Percentiles rank a stretch among this genome's conserved stretches.
Conservation (phyloP, 1,140 invertebrate species). For the Trigoniulus corallinus region DNA sequence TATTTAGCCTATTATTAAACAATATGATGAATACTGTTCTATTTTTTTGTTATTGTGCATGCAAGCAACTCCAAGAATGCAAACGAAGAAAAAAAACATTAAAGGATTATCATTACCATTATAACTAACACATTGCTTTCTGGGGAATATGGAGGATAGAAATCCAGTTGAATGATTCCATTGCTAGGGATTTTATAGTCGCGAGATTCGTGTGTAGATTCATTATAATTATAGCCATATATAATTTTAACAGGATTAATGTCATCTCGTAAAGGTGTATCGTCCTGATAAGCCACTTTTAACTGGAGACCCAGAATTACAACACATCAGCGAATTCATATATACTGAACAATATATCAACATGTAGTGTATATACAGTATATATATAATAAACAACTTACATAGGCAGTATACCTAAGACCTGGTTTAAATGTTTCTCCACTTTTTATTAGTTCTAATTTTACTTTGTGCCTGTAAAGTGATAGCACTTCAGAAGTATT, state of each 20-base stretch:
- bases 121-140: constrained; percentile 5
- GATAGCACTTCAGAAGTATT: constrained; percentile 54
- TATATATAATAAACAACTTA: constrained; percentile 28
- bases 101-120: constrained; percentile 1
- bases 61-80: not conserved
- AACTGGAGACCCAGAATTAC: constrained; percentile 35
- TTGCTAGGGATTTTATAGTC: constrained; percentile 40
- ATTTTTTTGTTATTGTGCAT: not conserved
- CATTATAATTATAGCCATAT: constrained; percentile 33
- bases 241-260: constrained; percentile 42
- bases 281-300: constrained; percentile 56
- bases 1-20: constrained; percentile 38
- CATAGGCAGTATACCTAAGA: constrained; percentile 60
- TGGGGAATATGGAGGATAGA: constrained; percentile 37
- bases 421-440: constrained; percentile 74
- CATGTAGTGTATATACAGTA: constrained; percentile 10
- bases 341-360: constrained; percentile 16
- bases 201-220: constrained; percentile 20
- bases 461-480: constrained; percentile 62
- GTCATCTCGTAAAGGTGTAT: constrained; percentile 42
- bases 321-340: constrained; percentile 12
- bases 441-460: constrained; percentile 48
- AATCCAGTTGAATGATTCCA: constrained; percentile 50
- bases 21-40: constrained; percentile 5
- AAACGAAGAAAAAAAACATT: not conserved